phyloP scores from a whole-genome alignment of 2,797 vertebrate species.

The Anguilla megastoma region DNA sequence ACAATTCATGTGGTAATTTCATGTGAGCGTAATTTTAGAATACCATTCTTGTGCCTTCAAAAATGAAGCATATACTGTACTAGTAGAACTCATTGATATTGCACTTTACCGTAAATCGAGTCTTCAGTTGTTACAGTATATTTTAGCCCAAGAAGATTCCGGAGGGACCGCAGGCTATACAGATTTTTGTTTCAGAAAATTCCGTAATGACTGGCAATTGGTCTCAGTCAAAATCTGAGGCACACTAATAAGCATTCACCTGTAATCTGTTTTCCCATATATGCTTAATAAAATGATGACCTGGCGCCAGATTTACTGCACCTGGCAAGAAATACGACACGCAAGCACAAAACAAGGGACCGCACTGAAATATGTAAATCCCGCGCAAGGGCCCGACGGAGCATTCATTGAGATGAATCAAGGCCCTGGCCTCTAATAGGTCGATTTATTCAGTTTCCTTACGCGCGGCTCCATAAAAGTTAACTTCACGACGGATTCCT shows the following conservation, averaged over 20 bases:
- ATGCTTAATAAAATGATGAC: not conserved
- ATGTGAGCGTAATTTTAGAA: not conserved
- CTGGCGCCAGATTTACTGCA: slow-evolving; percentile 10
- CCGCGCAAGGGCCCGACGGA: not conserved
- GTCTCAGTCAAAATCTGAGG: not conserved
- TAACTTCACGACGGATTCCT: slow-evolving; percentile 54
- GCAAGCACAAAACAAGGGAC: not conserved
- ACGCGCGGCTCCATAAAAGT: slow-evolving; percentile 46
- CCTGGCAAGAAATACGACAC: not conserved
- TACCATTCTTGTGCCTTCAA: not conserved
- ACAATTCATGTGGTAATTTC: not conserved
- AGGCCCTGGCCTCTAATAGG: slow-evolving; percentile 33
- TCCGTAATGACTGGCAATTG: not conserved
- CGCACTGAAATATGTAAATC: slow-evolving; percentile 5
- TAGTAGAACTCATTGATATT: not conserved
- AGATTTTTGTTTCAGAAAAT: not conserved
- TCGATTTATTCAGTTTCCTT: slow-evolving; percentile 43
- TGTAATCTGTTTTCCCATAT: slow-evolving; percentile 18
- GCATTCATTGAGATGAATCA: slow-evolving; percentile 33
- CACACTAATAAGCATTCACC: slow-evolving; percentile 4
- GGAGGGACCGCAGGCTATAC: not conserved
- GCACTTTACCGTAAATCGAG: not conserved
- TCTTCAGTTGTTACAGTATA: not conserved
- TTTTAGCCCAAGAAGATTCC: not conserved
- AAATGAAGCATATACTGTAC: not conserved